Conservation (phyloP, 1,140 invertebrate genomes). For the Nymphalis io region DNA sequence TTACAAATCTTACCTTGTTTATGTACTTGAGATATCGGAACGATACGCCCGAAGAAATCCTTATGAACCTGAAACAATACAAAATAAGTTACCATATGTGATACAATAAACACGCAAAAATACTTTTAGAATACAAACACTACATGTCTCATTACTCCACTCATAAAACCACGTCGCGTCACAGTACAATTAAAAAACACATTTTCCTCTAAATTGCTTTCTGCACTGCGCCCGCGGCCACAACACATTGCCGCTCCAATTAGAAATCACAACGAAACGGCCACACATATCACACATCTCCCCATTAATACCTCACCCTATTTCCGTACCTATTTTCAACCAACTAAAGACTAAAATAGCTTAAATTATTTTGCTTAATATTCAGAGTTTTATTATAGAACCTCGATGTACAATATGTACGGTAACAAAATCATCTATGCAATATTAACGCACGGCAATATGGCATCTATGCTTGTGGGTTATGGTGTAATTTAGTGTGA, state of each 20-base stretch:
- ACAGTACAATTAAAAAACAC: conserved; percentile 49
- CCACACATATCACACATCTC: neutral
- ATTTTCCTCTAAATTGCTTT: conserved; percentile 43
- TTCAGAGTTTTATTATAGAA: conserved; percentile 23
- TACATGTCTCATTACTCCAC: conserved; percentile 32
- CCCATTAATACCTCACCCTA: conserved; percentile 4
- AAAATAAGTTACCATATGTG: neutral
- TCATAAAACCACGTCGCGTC: conserved; percentile 31
- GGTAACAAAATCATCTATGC: neutral
- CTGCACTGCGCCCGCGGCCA: conserved; percentile 43
- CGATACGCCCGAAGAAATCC: conserved; percentile 87
- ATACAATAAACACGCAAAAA: neutral
- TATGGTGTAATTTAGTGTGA: conserved; percentile 14
- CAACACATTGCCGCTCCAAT: conserved; percentile 43
- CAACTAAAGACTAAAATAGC: conserved; percentile 13
- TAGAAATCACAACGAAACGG: conserved; percentile 36
- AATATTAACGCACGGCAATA: conserved; percentile 7
- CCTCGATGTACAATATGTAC: conserved; percentile 4
- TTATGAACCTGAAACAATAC: conserved; percentile 82
- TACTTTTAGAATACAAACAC: conserved; percentile 6
- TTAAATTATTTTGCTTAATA: neutral
- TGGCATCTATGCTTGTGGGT: neutral
- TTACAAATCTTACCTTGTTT: conserved; percentile 55
- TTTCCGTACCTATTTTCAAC: neutral
- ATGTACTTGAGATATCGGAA: conserved; percentile 64